Evolutionary conservation across 2,888 invertebrate species (phyloP).

Genomic region (Ganaspis brasiliensis): DNA sequence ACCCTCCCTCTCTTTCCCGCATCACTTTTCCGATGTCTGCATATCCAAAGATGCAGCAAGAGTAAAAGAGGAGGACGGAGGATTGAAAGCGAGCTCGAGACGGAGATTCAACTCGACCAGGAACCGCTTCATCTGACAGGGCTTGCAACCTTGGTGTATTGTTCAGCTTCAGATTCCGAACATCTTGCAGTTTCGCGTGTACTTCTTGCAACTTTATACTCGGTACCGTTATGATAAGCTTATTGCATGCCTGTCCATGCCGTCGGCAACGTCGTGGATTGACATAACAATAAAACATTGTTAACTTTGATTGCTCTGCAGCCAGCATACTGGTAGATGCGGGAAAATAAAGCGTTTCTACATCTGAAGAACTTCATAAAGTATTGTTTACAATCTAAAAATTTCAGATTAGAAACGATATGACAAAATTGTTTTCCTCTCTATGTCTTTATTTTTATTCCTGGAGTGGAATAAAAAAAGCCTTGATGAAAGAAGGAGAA

Average conservation of each 20-base stretch:
- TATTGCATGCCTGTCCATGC: conserved; percentile 76
- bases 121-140: conserved; percentile 59
- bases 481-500: too few species aligned
- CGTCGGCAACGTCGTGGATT: conserved; percentile 70
- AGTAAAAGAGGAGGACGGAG: conserved; percentile 43
- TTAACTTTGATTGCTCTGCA: conserved; percentile 78
- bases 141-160: conserved; percentile 57
- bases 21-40: conserved; percentile 9
- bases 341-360: too few species aligned
- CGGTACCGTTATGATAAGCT: conserved; percentile 78
- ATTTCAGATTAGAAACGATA: too few species aligned
- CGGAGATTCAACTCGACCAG: conserved; percentile 60
- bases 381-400: too few species aligned
- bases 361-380: too few species aligned
- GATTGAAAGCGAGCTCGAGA: conserved; percentile 58
- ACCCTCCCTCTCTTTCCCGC: conserved; percentile 17
- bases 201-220: conserved; percentile 64
- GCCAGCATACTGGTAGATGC: conserved; percentile 49
- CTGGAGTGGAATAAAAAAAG: too few species aligned
- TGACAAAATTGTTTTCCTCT: too few species aligned
- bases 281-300: conserved; percentile 80
- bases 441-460: too few species aligned
- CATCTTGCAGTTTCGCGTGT: conserved; percentile 64
- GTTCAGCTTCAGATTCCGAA: conserved; percentile 58
- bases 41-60: conserved; percentile 1